Evolutionary conservation across 2,797 vertebrate genomes (phyloP), one percentile per base, ranked within the genome.

Genomic region (Liparis tanakae): DNA sequence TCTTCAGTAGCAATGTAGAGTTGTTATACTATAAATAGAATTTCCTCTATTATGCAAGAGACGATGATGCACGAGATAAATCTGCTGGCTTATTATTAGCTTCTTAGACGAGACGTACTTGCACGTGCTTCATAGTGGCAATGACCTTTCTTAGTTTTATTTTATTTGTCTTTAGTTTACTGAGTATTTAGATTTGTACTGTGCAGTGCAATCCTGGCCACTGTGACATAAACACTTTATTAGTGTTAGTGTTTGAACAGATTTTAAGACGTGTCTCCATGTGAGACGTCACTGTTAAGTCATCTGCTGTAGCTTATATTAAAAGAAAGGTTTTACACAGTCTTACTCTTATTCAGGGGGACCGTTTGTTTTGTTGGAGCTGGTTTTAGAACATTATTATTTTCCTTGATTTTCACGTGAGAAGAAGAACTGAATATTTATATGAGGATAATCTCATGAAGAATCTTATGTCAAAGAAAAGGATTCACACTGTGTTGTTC

Each of bases 41-140:
- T 67, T 59, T 46, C 25, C 12, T 44, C 10, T 57, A 37, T 63
- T 76, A 55, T 71, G 37, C 76, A 66, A 56, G 37, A 50, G 41
- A 67, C 51, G 39, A 41, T 54, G 15, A 75, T 62, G 50, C 79
- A 63, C 65, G 72, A 69, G 43, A 75, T 72, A 64, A 51, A 72
- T 58, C 48, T 64, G 65, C 63, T 72, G 73, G 71, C 63, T 81
- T 81, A 70, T 7, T 33, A 30, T 63, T 64, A 67, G 72, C 33
- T 34, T 67, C 10, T 65, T 82, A 59, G 43, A 73, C 51, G 1
- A 33, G 5, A 41, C 34, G 10, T 71, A n/a, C 18, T 56, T 43
- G n/a, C 9, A 36, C 34, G 50, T 41, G 46, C 59, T 63, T 58
- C 41, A 33, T 76, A 74, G 53, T 3, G n/a, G 25, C 18, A 56